Conservation (phyloP, 2,797 vertebrate species). For the Phoebastria nigripes region DNA sequence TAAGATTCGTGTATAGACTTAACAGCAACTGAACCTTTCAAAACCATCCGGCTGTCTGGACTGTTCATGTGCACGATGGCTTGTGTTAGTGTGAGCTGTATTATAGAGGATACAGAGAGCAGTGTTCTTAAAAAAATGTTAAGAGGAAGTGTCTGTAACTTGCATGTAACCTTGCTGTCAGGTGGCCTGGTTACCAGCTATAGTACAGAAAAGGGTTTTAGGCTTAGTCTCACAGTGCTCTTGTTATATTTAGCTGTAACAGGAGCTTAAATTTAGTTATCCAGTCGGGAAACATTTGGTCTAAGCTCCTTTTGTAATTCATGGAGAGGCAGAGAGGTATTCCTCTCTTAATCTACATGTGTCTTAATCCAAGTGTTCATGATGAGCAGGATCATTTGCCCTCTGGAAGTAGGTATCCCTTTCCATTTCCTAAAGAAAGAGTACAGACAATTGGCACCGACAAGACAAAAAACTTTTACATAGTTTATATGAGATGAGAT, state of each 20-base stretch:
- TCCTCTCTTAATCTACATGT: background rate
- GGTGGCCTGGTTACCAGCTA: background rate
- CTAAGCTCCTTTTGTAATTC: background rate
- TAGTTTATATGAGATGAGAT: background rate
- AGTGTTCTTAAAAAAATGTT: background rate
- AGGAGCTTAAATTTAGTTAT: background rate
- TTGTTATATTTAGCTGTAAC: constrained; percentile 3
- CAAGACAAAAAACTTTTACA: background rate
- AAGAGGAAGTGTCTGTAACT: background rate
- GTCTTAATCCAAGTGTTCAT: background rate
- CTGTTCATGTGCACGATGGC: background rate
- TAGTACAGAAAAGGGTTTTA: background rate
- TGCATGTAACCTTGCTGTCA: background rate
- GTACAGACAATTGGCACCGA: background rate
- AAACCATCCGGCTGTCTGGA: background rate
- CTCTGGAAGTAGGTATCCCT: background rate
- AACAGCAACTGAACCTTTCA: background rate
- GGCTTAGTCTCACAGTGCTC: background rate
- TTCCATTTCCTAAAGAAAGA: background rate
- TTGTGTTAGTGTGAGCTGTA: background rate
- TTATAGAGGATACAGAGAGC: background rate
- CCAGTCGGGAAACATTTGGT: background rate
- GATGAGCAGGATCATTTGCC: background rate
- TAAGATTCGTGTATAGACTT: background rate
- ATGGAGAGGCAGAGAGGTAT: background rate